Conservation (phyloP, 2,888 invertebrate species). For the Acanthosepion esculentum region DNA sequence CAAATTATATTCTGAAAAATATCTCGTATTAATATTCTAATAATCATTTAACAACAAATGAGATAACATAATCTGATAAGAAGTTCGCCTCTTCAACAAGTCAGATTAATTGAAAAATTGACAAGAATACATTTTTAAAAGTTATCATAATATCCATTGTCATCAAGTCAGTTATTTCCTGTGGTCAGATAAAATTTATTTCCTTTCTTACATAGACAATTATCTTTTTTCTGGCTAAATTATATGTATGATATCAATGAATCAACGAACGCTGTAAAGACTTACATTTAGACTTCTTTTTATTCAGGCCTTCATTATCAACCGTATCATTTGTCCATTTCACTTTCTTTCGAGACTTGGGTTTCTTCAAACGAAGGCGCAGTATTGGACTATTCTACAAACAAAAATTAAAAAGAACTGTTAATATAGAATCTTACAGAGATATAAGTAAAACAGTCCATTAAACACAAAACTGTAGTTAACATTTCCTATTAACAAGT, state of each 20-base stretch:
- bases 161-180: too few relatives aligned
- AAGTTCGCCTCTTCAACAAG: too few relatives aligned
- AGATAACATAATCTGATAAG: too few relatives aligned
- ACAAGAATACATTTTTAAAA: too few relatives aligned
- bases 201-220: too few relatives aligned
- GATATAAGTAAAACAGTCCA: background rate
- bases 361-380: conserved; percentile 82
- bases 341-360: conserved; percentile 85
- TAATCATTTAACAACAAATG: too few relatives aligned
- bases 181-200: too few relatives aligned
- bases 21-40: too few relatives aligned
- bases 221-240: too few relatives aligned
- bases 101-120: too few relatives aligned
- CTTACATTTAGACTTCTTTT: conserved; percentile 97
- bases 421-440: background rate
- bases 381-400: conserved; percentile 77
- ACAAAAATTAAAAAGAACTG: background rate
- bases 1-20: too few relatives aligned
- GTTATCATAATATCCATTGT: too few relatives aligned
- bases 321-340: conserved; percentile 92
- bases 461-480: background rate
- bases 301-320: conserved; percentile 95
- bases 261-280: conserved; percentile 51
- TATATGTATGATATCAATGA: background rate
- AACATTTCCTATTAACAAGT: background rate